phyloP scores from a whole-genome alignment of 1,140 invertebrate species.

The Magallana angulata region DNA sequence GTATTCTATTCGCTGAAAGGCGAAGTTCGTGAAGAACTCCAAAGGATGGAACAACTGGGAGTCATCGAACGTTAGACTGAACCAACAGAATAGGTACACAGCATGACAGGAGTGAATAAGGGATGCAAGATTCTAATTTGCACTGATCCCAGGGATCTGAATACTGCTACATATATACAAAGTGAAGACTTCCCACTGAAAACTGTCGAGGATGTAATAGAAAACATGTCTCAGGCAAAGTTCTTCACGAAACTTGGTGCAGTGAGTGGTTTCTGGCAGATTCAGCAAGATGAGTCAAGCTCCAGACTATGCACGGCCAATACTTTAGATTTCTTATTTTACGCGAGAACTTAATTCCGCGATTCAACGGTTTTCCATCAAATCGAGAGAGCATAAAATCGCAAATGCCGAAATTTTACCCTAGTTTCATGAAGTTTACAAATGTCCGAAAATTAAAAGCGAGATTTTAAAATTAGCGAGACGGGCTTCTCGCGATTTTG shows the following conservation, averaged over 20 bases:
- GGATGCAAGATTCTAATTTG: constrained; percentile 59
- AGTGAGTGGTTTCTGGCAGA: constrained; percentile 65
- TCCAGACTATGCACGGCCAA: constrained; percentile 58
- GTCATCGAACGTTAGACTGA: constrained; percentile 66
- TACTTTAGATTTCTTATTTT: no score
- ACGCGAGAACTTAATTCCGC: no score
- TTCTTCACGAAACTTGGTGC: constrained; percentile 80
- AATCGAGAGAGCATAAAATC: no score
- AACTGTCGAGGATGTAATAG: constrained; percentile 52
- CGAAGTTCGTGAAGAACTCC: constrained; percentile 61
- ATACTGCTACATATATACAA: constrained; percentile 60
- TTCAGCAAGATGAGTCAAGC: constrained; percentile 52
- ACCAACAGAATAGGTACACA: constrained; percentile 52
- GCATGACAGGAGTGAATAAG: constrained; percentile 55
- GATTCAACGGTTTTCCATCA: no score
- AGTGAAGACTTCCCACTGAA: constrained; percentile 61
- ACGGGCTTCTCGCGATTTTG: no score
- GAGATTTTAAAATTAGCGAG: no score
- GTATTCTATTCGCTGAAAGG: constrained; percentile 68
- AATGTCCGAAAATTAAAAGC: no score
- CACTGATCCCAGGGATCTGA: constrained; percentile 66
- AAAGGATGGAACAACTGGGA: constrained; percentile 53
- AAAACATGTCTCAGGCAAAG: constrained; percentile 74
- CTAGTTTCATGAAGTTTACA: no score
- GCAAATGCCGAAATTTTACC: no score